Evolutionary conservation across 2,113 vertebrate species (phyloP), one percentile per base, ranked within the genome.

Genomic region (Melospiza georgiana): DNA sequence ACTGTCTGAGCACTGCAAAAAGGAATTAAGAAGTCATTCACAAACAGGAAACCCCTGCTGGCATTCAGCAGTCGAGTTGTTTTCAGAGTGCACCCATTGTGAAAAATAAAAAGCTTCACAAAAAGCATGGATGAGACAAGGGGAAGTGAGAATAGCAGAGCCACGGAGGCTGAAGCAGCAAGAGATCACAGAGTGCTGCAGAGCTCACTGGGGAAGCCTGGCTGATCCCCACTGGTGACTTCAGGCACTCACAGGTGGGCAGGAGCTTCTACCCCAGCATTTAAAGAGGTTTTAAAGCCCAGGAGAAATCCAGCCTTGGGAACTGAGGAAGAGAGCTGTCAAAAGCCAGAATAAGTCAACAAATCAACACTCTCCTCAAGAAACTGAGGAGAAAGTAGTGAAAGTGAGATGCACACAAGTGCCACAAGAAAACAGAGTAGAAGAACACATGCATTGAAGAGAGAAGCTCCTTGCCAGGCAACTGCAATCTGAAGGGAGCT

Each of bases 41-140:
- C 67, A 58, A 94, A 67, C 67, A 95, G 87, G 75, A 93, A 91
- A 49, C 46, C 65, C 78, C 87, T 51, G 90, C 75, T 90, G 96
- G 68, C 84, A 91, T 65, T 43, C 71, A 85, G 82, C 54, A 81
- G 75, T 39, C 51, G 62, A 92, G 73, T 11, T 90, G 91, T 83
- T 95, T 78, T 55, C 94, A 93, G 67, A 91, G 85, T 8, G 43
- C 55, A 69, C 35, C 89, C 84, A 83, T n/a, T 83, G 93, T 77
- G 87, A 90, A 77, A 87, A 91, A 82, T 46, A 67, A 87, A 95
- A 89, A 84, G 68, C 75, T 67, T 63, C 72, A 74, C 9, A 48
- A 91, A 86, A 90, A 91, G 67, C 59, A 55, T 7, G 8, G 66
- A 76, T 76, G 80, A 91, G 94, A 87, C 48, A 58, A 31, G 44